Evolutionary conservation across 2,797 vertebrate genomes (phyloP).

Genomic region (Falco peregrinus): DNA sequence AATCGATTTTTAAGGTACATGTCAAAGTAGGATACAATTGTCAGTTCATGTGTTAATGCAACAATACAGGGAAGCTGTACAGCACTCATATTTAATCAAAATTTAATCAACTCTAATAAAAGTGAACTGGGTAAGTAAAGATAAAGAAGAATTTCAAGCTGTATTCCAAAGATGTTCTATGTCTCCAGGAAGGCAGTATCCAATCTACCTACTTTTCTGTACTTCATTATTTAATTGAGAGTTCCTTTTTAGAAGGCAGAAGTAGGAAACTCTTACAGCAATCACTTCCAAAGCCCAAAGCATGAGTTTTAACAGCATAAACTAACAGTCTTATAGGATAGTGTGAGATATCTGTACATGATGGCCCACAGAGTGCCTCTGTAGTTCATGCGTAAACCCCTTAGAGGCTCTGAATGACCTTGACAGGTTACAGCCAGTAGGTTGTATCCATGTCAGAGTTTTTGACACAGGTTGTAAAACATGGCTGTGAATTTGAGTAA

Average conservation of each 20-base stretch:
- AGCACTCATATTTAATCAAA: constrained; percentile 6
- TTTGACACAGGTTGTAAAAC: neutral
- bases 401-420: neutral
- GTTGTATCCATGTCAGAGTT: neutral
- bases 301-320: neutral
- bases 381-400: fast-evolving
- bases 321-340: fast-evolving
- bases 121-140: neutral
- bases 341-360: neutral
- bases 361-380: too few species aligned
- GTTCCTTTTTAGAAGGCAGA: neutral
- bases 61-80: neutral
- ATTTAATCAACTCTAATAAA: constrained; percentile 21
- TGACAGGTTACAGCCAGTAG: neutral
- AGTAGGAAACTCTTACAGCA: neutral
- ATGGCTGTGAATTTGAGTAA: neutral
- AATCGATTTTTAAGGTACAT: constrained; percentile 48
- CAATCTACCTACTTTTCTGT: neutral
- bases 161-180: neutral
- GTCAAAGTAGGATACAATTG: constrained; percentile 34
- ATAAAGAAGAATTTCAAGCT: neutral
- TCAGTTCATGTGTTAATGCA: constrained; percentile 54
- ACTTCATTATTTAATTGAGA: neutral
- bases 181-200: neutral
- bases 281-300: neutral